Base-by-base conservation (phyloP, 2,888 invertebrate species). In the Pandemis cinnamomeana region DNA sequence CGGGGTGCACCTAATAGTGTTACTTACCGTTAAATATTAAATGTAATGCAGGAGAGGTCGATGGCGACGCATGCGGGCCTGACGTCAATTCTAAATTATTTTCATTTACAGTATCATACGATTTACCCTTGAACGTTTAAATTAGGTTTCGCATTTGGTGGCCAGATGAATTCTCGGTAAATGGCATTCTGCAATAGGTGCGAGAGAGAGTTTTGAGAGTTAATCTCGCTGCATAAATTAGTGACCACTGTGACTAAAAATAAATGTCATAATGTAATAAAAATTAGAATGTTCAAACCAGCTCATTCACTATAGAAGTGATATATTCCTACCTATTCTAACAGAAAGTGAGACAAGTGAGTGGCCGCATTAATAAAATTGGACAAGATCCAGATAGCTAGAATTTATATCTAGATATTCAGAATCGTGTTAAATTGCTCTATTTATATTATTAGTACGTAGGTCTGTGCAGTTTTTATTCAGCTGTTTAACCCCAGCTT, bases 321-420 rank as follows among this genome's bases (percentile, higher is more conserved):
- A 60, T 46, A 64, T 48, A 46, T 64, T 64, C 20, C 41, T 44
- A 61, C 68, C 13, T 48, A 46, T 64, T 64, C 20, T 48, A 53
- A 61, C 68, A 15, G 58, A 66, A 60, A 58, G 67, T 69, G 53
- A 87, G 84, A 84, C 82, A 85, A 86, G 86, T 86, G 88, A 87
- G 87, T 86, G 87, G 86, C 88, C 88, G 81, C 87, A 89, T 90
- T 90, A 89, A 80, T 86, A 78, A 83, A 85, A 81, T 87, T 92
- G 92, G 92, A 88, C 58, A 71, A 75, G 75, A 81, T 90, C 91
- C 92, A 92, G 81, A 79, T 76, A 53, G 41, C 67, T 48, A 71
- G 48, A 66, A 62, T 67, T n/a, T n/a, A 53, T 46, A 64, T 66
- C 67, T 67, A 71, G 67, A 67, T 64, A 67, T 75, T 63, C 63